These are phyloP conservation scores for Julus scandinavius DNA, from an alignment of 2,888 invertebrate species.

Conservation along the genomic window DNA sequence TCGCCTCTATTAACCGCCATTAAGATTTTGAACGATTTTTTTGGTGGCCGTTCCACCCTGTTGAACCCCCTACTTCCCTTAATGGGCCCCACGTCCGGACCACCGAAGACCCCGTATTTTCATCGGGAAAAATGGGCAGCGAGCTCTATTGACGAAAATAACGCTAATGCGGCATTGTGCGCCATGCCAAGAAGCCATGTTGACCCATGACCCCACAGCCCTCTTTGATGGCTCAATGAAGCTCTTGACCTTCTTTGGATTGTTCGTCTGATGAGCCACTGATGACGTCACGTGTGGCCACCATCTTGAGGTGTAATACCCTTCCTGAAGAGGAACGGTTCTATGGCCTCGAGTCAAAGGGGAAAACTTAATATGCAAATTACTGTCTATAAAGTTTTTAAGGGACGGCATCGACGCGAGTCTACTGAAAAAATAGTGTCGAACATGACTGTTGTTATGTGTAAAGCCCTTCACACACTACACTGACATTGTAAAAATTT, in stretches of 20 bases:
- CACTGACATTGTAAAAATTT: no score
- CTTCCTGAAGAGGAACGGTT: no score
- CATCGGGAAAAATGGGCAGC: background rate
- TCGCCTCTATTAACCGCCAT: slow-evolving; percentile 15
- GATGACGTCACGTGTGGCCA: background rate
- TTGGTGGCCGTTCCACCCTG: background rate
- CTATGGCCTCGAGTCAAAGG: no score
- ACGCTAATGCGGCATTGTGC: slow-evolving; percentile 37
- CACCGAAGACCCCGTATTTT: slow-evolving; percentile 28
- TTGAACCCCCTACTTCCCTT: background rate
- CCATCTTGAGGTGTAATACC: no score
- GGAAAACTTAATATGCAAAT: no score
- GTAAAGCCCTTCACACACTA: no score
- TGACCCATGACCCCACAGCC: slow-evolving; percentile 12
- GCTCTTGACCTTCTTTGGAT: slow-evolving; percentile 10
- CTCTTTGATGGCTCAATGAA: slow-evolving; percentile 22
- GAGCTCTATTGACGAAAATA: background rate
- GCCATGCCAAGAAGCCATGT: background rate
- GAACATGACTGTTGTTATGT: no score
- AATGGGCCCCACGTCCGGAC: background rate
- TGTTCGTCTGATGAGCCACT: background rate
- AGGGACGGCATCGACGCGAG: no score
- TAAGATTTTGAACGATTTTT: background rate
- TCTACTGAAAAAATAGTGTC: no score
- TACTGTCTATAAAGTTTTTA: no score